These are phyloP conservation scores for Rhamphomyia laevipes DNA, from an alignment of 2,888 invertebrate species.

Conservation along the genomic window DNA sequence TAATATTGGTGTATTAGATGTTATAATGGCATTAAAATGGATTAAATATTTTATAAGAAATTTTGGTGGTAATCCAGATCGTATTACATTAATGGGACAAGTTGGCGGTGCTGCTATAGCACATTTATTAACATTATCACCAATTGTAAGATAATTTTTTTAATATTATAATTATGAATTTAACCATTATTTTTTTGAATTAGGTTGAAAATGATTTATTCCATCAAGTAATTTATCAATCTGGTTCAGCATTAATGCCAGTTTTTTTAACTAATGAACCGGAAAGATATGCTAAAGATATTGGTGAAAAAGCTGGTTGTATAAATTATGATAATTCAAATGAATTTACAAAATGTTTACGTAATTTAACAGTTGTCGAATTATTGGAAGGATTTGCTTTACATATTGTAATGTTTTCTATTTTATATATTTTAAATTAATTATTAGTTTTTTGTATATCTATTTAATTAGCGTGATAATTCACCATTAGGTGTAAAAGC, in stretches of 20 bases:
- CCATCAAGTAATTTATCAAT: constrained; percentile 41
- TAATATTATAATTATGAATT: background rate
- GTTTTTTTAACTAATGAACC: constrained; percentile 41
- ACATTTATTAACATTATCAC: constrained; percentile 37
- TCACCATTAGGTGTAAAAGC: constrained; percentile 27
- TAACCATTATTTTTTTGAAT: background rate
- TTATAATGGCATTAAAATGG: constrained; percentile 40
- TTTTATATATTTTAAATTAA: background rate
- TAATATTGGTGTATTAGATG: constrained; percentile 43
- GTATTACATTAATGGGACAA: constrained; percentile 42
- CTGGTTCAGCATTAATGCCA: constrained; percentile 41
- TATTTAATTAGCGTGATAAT: constrained; percentile 22
- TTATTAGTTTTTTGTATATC: background rate
- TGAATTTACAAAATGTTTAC: constrained; percentile 28
- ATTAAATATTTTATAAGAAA: constrained; percentile 37
- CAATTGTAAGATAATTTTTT: constrained; percentile 24
- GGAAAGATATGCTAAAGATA: constrained; percentile 31
- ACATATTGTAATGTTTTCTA: constrained; percentile 25
- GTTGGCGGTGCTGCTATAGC: constrained; percentile 43
- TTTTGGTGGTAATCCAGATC: constrained; percentile 41
- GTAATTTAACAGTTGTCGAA: constrained; percentile 25
- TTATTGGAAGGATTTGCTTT: constrained; percentile 27
- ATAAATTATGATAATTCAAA: constrained; percentile 22
- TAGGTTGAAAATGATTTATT: constrained; percentile 36
- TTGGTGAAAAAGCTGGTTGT: constrained; percentile 30